Evolutionary conservation across 2,113 vertebrate species (phyloP), one percentile per base, ranked within the genome.

Genomic region (Nannobrachium achirus): DNA sequence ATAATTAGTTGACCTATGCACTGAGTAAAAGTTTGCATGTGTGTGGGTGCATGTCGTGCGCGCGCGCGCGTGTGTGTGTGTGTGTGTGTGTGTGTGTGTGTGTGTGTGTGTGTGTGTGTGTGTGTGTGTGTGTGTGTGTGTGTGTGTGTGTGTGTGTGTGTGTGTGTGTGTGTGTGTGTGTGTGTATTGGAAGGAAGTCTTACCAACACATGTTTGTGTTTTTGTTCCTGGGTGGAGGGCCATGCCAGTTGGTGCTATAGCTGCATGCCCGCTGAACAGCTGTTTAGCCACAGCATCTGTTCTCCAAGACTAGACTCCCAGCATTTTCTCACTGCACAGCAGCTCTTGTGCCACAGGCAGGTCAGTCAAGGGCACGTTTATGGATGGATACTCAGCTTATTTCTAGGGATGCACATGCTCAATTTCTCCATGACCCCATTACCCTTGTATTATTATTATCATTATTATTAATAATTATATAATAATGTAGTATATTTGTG

Each of bases 281-380:
- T 89, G 88, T 78, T 85, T 73, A 80, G 73, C 66, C 72, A 71
- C 76, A 79, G 71, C 83, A 88, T 88, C 87, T 89, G 86, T 83
- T 87, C 64, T 61, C 81, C 80, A 83, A 87, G 72, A 83, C 80
- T 49, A 78, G 69, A 75, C 73, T 78, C 79, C 59, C 80, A 84
- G 76, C 82, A 74, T 80, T 71, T 68, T 66, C 61, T 70, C 77
- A 42, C 39, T 40, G 75, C 80, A 78, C 87, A 86, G 85, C 82
- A 78, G 84, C 82, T 84, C 70, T 66, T 73, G 64, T 79, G 82
- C 88, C 89, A 19, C 48, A 59, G 86, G 88, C 83, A 14, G 85
- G 75, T 81, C 70, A 79, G 76, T 83, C 83, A 89, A 88, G 89
- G 86, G 84, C 86, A 88, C 78, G 71, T 62, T 69, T 45, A 42